These are phyloP conservation scores for Agrotis puta DNA, from an alignment of 2,888 invertebrate genomes.

Conservation along the genomic window DNA sequence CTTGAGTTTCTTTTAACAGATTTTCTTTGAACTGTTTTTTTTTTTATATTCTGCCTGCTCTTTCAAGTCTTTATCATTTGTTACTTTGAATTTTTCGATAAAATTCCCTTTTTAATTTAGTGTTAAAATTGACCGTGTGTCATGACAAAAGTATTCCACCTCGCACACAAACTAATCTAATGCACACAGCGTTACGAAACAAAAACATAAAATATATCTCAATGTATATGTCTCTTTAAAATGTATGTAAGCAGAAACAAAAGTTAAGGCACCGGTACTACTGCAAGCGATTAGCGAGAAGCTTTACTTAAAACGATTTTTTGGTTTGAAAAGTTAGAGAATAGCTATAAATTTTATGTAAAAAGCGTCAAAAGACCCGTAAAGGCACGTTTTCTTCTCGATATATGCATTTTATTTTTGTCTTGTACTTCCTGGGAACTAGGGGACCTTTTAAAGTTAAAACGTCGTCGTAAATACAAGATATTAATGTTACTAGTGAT, in stretches of 20 bases:
- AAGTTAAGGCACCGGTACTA: slow-evolving; percentile 38
- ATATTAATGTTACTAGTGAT: too few relatives aligned
- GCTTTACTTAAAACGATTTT: neutral
- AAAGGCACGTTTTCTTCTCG: too few relatives aligned
- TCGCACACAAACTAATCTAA: slow-evolving; percentile 81
- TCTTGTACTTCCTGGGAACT: too few relatives aligned
- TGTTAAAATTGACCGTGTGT: neutral
- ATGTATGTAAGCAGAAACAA: slow-evolving; percentile 67
- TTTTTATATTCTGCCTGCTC: neutral
- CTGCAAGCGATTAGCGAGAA: neutral
- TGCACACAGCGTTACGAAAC: slow-evolving; percentile 85
- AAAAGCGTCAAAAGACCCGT: too few relatives aligned
- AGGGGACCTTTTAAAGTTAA: too few relatives aligned
- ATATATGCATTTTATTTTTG: too few relatives aligned
- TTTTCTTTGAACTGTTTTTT: neutral
- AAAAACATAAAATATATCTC: slow-evolving; percentile 74
- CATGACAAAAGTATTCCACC: slow-evolving; percentile 62
- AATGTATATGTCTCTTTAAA: slow-evolving; percentile 58
- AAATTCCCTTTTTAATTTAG: neutral
- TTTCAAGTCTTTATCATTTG: neutral
- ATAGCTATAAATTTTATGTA: too few relatives aligned
- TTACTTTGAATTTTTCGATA: neutral
- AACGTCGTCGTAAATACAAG: too few relatives aligned
- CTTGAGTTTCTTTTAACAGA: neutral
- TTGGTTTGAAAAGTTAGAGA: too few relatives aligned